Evolutionary conservation across 2,797 vertebrate species (phyloP), one percentile per base, ranked within the genome.

Genomic region (Hemitrygon akajei): DNA sequence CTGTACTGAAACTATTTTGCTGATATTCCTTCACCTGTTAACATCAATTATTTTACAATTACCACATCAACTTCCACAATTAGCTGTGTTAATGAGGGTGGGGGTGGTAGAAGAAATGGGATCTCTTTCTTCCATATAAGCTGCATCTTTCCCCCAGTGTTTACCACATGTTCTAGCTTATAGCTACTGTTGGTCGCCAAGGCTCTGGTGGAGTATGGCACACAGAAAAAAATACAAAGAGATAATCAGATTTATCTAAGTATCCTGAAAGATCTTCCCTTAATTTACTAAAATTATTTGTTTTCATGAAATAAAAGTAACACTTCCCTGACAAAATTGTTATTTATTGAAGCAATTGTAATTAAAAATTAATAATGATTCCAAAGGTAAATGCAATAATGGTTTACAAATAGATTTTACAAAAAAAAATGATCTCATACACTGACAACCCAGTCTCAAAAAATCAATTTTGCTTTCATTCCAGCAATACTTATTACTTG

Each of bases 21-120:
- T 60, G 4, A 63, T 63, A 63, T 22, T 30, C 58, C 30, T 27
- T 63, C 6, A 1, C 56, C n/a, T 87, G 84, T 56, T 63, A 27
- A 27, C 84, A 87, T 9, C n/a, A 87, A 63, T 87, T 63, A 87
- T 63, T 87, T 87, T 27, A 87, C 27, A 87, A n/a, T 60, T 63
- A 63, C 14, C 84, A 63, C 58, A 87, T 87, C 60, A 63, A 87
- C 11, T 63, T 87, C 27, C 30, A 34, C 84, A 16, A 63, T 34
- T 87, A 14, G 14, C 27, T 58, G 14, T 18, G 30, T 87, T 63
- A 60, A 27, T 30, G 84, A 60, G 56, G 58, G 60, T 58, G 27
- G 30, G 58, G 84, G 60, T 27, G 60, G 60, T 58, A 25, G 30
- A 87, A 77, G 60, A n/a, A 27, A 5, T n/a, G 12, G 14, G 58